A percentile compares a stretch with the other conserved stretches of the same genome.
Evolutionary conservation across 2,888 invertebrate species (phyloP).

Genomic region (Ochropacha duplaris): DNA sequence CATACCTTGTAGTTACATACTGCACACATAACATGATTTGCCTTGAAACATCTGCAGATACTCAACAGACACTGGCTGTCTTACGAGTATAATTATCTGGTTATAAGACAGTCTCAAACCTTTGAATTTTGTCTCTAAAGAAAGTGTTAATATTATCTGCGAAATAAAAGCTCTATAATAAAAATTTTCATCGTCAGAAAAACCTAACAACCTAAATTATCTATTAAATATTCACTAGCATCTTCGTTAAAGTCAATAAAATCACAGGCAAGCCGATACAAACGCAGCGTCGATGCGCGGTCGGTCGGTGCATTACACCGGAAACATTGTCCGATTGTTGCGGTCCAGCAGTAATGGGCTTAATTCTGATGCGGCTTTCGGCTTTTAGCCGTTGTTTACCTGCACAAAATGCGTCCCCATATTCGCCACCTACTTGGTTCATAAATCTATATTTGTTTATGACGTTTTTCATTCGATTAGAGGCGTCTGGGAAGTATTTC

Average conservation of each 20-base stretch:
- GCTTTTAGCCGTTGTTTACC: conserved; percentile 80
- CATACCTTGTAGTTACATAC: no score
- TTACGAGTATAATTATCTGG: no score
- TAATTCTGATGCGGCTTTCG: conserved; percentile 78
- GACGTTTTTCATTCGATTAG: background rate
- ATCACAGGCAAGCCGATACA: background rate
- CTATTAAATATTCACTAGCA: no score
- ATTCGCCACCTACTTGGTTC: conserved; percentile 13
- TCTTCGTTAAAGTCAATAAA: background rate
- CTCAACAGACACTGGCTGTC: no score
- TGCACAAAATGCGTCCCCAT: conserved; percentile 36
- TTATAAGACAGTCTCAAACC: no score
- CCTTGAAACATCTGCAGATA: no score
- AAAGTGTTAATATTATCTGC: no score
- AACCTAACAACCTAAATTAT: no score
- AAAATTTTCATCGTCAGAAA: no score
- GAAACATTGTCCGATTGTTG: conserved; percentile 66
- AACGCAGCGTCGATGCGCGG: conserved; percentile 20
- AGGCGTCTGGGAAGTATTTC: conserved; percentile 3
- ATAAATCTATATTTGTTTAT: conserved; percentile 16
- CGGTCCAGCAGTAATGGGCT: conserved; percentile 72
- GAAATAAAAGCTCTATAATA: no score
- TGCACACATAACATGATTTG: no score
- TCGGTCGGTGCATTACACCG: conserved; percentile 62
- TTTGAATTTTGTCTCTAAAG: no score